Evolutionary conservation across 2,888 invertebrate genomes (phyloP).

Genomic region (Endomychus coccineus): DNA sequence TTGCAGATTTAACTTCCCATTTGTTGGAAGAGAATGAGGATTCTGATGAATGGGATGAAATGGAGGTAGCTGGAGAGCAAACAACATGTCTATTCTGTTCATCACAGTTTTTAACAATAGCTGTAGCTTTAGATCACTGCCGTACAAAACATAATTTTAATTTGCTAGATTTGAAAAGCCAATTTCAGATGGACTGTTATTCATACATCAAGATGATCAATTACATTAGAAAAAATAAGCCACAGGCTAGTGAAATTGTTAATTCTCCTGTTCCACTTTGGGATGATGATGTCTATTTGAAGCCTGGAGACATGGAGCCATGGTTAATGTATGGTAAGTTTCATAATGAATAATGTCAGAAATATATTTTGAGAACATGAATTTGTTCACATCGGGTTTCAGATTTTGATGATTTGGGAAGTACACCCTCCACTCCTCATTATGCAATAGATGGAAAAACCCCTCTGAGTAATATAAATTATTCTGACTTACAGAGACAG

Average conservation of each 20-base stretch:
- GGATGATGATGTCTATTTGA: constrained; percentile 71
- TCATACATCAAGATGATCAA: constrained; percentile 76
- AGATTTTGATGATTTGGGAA: constrained; percentile 49
- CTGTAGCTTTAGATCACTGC: constrained; percentile 61
- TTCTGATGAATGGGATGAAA: constrained; percentile 51
- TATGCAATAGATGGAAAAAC: constrained; percentile 44
- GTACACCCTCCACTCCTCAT: constrained; percentile 43
- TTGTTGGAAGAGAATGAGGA: constrained; percentile 38
- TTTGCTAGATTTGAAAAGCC: constrained; percentile 56
- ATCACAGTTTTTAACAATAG: constrained; percentile 52
- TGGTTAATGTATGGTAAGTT: constrained; percentile 73
- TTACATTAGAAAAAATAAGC: constrained; percentile 61
- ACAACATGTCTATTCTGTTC: constrained; percentile 68
- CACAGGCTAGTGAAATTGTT: constrained; percentile 49
- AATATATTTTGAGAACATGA: too few relatives aligned
- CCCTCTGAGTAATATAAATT: constrained; percentile 40
- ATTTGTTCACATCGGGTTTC: constrained; percentile 18
- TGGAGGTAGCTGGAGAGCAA: constrained; percentile 44
- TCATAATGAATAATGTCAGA: neutral
- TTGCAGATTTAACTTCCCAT: constrained; percentile 10
- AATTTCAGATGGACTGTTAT: constrained; percentile 73
- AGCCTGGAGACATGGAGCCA: constrained; percentile 68
- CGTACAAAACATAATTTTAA: constrained; percentile 58
- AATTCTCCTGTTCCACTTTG: constrained; percentile 51
- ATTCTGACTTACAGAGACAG: constrained; percentile 40